These are phyloP conservation scores for Euthynnus affinis DNA, from an alignment of 2,797 vertebrate species.

Conservation along the genomic window DNA sequence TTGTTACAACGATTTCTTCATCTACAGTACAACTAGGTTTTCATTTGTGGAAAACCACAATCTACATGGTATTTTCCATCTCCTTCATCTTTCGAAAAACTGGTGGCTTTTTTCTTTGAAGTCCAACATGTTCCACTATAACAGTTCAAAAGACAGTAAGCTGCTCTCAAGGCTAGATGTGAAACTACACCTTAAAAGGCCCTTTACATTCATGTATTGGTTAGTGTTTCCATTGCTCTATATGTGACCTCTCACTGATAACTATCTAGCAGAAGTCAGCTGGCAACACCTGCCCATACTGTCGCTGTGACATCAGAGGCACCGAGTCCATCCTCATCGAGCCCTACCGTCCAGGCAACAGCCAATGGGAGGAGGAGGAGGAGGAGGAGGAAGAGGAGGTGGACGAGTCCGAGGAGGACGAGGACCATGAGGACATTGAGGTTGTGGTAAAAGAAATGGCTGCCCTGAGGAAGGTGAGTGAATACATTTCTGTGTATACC, in stretches of 20 bases:
- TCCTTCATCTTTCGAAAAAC: conserved; percentile 15
- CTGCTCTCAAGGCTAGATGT: not conserved
- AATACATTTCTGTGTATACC: not conserved
- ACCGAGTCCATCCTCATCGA: conserved; percentile 84
- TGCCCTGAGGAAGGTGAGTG: conserved; percentile 75
- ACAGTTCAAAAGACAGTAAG: conserved; percentile 15
- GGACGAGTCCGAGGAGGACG: conserved; percentile 31
- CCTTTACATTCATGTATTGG: not conserved
- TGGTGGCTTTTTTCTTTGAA: conserved; percentile 29
- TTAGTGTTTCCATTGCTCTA: conserved; percentile 35
- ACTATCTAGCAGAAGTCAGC: conserved; percentile 83
- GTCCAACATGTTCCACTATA: conserved; percentile 45
- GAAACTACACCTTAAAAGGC: not conserved
- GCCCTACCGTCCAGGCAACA: conserved; percentile 58
- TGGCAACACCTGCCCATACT: conserved; percentile 91
- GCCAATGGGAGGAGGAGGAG: conserved; percentile 41
- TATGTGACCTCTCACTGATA: not conserved
- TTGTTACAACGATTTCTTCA: conserved; percentile 17
- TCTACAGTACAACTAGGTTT: not conserved
- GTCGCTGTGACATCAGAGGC: conserved; percentile 89
- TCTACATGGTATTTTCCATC: conserved; percentile 50
- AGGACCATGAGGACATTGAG: conserved; percentile 84
- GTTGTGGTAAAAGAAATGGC: conserved; percentile 81
- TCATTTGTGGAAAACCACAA: conserved; percentile 30
- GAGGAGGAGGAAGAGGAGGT: conserved; percentile 59